Evolutionary conservation across 1,140 invertebrate species (phyloP).

Genomic region (Helicoverpa armigera): DNA sequence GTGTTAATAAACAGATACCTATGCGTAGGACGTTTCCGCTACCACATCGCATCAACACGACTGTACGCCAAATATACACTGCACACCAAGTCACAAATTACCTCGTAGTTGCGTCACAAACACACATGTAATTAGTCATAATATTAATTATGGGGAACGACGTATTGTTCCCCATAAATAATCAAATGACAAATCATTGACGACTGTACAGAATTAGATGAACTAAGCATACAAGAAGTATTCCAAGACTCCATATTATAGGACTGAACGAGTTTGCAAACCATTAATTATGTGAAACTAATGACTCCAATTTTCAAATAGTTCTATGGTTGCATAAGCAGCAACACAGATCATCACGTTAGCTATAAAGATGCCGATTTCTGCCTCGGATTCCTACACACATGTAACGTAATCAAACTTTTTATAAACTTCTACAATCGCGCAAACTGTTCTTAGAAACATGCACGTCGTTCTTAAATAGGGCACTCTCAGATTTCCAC

Average conservation of each 20-base stretch:
- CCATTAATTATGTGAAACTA: constrained; percentile 13
- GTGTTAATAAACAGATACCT: constrained; percentile 49
- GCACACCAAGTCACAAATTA: constrained; percentile 20
- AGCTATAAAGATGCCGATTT: constrained; percentile 42
- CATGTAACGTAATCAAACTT: constrained; percentile 43
- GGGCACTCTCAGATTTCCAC: constrained; percentile 46
- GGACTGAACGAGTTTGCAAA: constrained; percentile 3
- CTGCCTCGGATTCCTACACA: constrained; percentile 39
- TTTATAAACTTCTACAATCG: constrained; percentile 44
- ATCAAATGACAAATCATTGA: constrained; percentile 25
- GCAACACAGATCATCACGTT: constrained; percentile 17
- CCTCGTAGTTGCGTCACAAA: constrained; percentile 26
- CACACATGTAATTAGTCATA: constrained; percentile 30
- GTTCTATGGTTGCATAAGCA: constrained; percentile 22
- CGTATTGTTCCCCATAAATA: constrained; percentile 28
- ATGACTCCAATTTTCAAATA: constrained; percentile 14
- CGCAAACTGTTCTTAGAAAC: constrained; percentile 45
- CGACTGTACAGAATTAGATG: not conserved
- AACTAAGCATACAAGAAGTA: constrained; percentile 11
- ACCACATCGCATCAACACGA: constrained; percentile 45
- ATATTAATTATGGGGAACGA: constrained; percentile 29
- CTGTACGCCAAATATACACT: constrained; percentile 47
- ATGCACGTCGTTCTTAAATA: constrained; percentile 39
- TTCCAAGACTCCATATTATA: not conserved
- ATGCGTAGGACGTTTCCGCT: constrained; percentile 58